Conservation (phyloP, 2,797 vertebrate species). For the Onychomys torridus region DNA sequence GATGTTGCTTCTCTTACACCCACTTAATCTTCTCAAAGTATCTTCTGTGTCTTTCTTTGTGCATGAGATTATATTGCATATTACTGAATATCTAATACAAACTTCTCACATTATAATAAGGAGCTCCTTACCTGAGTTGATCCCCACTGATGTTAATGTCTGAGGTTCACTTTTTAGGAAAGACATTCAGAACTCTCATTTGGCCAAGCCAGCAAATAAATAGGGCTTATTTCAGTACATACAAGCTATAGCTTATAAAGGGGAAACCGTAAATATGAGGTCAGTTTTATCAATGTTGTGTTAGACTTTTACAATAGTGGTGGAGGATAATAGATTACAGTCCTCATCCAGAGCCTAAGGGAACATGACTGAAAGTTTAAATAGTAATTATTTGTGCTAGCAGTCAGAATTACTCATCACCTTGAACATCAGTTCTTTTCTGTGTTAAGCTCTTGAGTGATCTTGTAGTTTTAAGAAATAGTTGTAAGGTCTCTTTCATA, state of each 20-base stretch:
- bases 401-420: not conserved
- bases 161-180: not conserved
- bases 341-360: not conserved
- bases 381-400: not conserved
- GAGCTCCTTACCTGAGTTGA: not conserved
- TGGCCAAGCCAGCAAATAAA: not conserved
- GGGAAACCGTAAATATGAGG: not conserved
- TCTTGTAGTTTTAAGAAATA: conserved; percentile 14
- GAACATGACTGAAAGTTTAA: not conserved
- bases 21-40: not conserved
- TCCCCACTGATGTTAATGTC: not conserved
- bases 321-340: not conserved
- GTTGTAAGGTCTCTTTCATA: not conserved
- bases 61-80: not conserved
- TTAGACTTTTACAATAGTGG: not conserved
- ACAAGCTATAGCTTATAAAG: not conserved
- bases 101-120: not conserved
- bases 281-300: not conserved
- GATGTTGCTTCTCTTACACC: not conserved
- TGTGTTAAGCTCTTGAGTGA: conserved; percentile 11
- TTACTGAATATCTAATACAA: conserved; percentile 30
- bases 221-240: not conserved
- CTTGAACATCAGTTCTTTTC: not conserved
- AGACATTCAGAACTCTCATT: not conserved
- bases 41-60: not conserved